Evolutionary conservation across 35 echinoderm and acorn worm species (phyloP), one percentile per base, ranked within the genome.

Genomic region (Diadema setosum): DNA sequence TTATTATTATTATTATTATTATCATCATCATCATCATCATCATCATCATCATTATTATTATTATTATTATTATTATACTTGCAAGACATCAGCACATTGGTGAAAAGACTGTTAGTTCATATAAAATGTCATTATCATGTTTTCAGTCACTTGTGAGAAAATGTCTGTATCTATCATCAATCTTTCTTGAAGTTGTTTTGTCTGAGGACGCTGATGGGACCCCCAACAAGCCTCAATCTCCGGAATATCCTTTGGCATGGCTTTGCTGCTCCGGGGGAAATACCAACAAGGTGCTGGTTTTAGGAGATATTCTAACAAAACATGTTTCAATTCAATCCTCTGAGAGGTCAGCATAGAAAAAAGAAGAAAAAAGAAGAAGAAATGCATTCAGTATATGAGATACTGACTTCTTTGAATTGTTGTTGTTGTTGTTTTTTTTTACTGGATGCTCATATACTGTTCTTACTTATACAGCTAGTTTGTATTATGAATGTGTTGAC

Each of bases 161-260:
- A n/a, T n/a, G n/a, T n/a, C n/a, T n/a, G n/a, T n/a, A n/a, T n/a
- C 16, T 17, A 5, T 31, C 63, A 14, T 32, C 36, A 32, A 33
- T 60, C 18, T 12, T 65, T 65, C 21, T 43, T 31, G 27, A 46
- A 96, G 94, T 65, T 96, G 12, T 86, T 85, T 81, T 89, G 86
- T 73, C 56, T 98, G 58, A 74, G 85, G 41, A 88, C 91, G 52
- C 52, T 98, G 48, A 94, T 98, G 57, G 95, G 95, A 75, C 95
- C 95, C 27, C 95, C 95, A 74, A 91, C 88, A 20, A 98, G 95
- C 46, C 88, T 98, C 18, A 98, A 98, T 84, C 84, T 98, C 18
- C 75, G 95, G 20, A 98, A 98, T 63, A 80, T 98, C 41, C 42
- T 94, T 0, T 98, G 95, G 95, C 95, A 98, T 91, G 95, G 95